Evolutionary conservation across 2,797 vertebrate genomes (phyloP).

Genomic region (Ceryle rudis): DNA sequence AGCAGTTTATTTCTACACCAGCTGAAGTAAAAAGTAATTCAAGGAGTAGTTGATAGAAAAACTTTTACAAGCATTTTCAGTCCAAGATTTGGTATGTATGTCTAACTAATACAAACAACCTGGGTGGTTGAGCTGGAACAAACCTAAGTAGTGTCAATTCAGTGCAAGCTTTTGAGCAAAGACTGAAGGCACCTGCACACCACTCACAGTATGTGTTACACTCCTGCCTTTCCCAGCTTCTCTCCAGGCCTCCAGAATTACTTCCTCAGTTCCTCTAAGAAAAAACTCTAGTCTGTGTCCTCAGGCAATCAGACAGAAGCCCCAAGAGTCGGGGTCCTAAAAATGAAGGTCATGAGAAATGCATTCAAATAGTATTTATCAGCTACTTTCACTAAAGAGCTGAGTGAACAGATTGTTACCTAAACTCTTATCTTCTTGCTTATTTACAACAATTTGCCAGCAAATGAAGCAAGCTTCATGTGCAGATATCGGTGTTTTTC

Average conservation of each 20-base stretch:
- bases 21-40: neutral
- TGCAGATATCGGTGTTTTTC: neutral
- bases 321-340: neutral
- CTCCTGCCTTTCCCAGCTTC: neutral
- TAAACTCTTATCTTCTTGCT: neutral
- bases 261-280: neutral
- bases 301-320: neutral
- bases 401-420: neutral
- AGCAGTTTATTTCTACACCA: neutral
- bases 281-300: neutral
- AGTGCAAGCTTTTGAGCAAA: neutral
- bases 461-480: neutral
- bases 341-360: neutral
- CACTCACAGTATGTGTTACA: accelerated
- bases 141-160: neutral
- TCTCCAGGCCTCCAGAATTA: neutral
- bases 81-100: neutral
- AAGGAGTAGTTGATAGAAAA: neutral
- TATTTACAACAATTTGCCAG: neutral
- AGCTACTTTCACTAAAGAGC: neutral
- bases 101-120: neutral
- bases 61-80: neutral
- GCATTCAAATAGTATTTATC: neutral
- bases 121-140: neutral
- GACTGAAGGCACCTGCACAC: neutral